Evolutionary conservation across 2,113 vertebrate genomes (phyloP).

Genomic region (Colossoma macropomum): DNA sequence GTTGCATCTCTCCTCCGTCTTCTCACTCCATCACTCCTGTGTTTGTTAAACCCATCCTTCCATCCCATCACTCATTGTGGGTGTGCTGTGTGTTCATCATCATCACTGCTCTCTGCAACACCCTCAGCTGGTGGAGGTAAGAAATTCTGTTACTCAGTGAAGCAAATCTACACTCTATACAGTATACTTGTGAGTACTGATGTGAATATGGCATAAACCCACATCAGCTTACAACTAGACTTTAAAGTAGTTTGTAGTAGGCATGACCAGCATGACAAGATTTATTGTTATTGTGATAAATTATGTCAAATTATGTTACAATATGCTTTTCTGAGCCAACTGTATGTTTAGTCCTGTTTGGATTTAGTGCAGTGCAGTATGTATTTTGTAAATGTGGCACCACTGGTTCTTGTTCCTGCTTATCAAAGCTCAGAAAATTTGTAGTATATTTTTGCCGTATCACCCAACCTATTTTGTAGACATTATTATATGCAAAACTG

Average conservation of each 20-base stretch:
- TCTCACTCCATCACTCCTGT: conserved; percentile 11
- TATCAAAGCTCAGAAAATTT: no score
- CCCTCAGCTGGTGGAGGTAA: conserved; percentile 84
- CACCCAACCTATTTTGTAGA: not conserved
- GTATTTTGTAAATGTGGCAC: no score
- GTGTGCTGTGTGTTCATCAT: conserved; percentile 76
- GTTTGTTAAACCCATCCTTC: conserved; percentile 37
- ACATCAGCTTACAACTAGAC: not conserved
- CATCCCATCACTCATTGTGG: conserved; percentile 68
- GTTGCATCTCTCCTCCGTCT: conserved; percentile 37
- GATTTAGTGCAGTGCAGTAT: no score
- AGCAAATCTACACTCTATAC: not conserved
- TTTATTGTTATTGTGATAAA: no score
- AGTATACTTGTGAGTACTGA: not conserved
- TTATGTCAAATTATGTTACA: no score
- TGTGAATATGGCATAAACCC: not conserved
- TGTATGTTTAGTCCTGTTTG: no score
- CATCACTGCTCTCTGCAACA: conserved; percentile 76
- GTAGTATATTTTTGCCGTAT: no score
- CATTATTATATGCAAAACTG: not conserved
- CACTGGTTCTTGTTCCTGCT: no score
- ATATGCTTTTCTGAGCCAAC: no score
- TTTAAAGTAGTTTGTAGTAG: not conserved
- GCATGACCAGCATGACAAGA: no score
- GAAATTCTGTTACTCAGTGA: conserved; percentile 54